Evolutionary conservation across 2,797 vertebrate species (phyloP).

Genomic region (Acanthurus leucopareius): DNA sequence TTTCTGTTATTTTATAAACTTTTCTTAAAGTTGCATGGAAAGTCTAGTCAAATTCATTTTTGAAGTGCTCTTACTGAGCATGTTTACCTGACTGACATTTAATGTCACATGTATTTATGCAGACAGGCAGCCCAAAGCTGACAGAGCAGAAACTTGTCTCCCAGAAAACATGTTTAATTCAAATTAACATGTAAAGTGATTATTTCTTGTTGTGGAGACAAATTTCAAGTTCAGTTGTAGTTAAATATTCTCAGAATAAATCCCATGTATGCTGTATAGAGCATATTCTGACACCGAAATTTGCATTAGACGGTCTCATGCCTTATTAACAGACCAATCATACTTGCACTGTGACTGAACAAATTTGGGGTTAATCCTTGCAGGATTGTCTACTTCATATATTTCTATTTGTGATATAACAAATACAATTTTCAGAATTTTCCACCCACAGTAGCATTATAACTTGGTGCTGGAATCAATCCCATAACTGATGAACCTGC

Average conservation of each 20-base stretch:
- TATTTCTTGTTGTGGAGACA: too few species aligned
- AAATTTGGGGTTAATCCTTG: neutral
- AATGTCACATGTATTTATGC: neutral
- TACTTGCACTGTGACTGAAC: slow-evolving; percentile 58
- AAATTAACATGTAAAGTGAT: neutral
- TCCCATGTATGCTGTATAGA: neutral
- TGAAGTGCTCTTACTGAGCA: neutral
- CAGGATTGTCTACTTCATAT: neutral
- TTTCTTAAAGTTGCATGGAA: neutral
- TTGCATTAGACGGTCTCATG: slow-evolving; percentile 1
- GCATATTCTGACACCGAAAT: neutral
- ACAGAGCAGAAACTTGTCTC: neutral
- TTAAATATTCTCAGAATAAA: neutral
- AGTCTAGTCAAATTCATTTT: neutral
- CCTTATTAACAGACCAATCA: slow-evolving; percentile 8
- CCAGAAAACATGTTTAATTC: slow-evolving; percentile 3
- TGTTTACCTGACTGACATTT: neutral
- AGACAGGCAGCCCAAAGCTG: neutral
- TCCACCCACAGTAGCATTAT: neutral
- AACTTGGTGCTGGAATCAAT: neutral
- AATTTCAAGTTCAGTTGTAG: too few species aligned
- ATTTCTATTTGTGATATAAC: neutral
- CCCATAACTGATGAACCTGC: neutral
- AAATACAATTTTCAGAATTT: neutral
- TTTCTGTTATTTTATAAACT: neutral